These are phyloP conservation scores for Diorhabda elongata DNA, from an alignment of 1,140 invertebrate genomes.

Conservation along the genomic window DNA sequence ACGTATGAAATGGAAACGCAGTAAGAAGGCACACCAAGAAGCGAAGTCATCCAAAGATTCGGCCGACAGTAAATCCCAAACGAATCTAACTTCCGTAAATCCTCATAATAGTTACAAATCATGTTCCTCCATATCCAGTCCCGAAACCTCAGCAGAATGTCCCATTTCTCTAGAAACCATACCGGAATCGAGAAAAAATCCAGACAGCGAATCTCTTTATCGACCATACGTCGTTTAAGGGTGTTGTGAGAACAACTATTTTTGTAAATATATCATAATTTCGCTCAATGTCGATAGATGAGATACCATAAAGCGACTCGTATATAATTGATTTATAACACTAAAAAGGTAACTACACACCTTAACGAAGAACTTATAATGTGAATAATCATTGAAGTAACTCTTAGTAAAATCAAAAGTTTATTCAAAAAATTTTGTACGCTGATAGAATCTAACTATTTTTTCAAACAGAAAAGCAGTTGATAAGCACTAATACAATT, in stretches of 20 bases:
- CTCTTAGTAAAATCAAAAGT: too few relatives aligned
- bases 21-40: constrained; percentile 88
- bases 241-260: neutral
- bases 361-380: too few relatives aligned
- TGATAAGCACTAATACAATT: too few relatives aligned
- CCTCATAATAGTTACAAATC: constrained; percentile 21
- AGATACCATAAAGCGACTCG: too few relatives aligned
- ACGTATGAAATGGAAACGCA: constrained; percentile 93
- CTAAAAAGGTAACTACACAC: too few relatives aligned
- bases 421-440: too few relatives aligned
- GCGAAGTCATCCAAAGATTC: constrained; percentile 46
- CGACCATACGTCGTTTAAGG: constrained; percentile 46
- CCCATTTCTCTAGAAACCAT: constrained; percentile 17
- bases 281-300: neutral
- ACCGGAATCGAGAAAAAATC: constrained; percentile 27
- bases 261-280: neutral
- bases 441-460: too few relatives aligned
- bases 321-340: too few relatives aligned
- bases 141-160: constrained; percentile 18
- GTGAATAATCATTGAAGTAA: too few relatives aligned
- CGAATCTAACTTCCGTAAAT: constrained; percentile 8
- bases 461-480: too few relatives aligned
- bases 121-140: constrained; percentile 23
- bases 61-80: constrained; percentile 24
- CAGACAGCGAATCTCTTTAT: constrained; percentile 43